phyloP scores from a whole-genome alignment of 2,888 invertebrate genomes.

The Adelphocoris suturalis region DNA sequence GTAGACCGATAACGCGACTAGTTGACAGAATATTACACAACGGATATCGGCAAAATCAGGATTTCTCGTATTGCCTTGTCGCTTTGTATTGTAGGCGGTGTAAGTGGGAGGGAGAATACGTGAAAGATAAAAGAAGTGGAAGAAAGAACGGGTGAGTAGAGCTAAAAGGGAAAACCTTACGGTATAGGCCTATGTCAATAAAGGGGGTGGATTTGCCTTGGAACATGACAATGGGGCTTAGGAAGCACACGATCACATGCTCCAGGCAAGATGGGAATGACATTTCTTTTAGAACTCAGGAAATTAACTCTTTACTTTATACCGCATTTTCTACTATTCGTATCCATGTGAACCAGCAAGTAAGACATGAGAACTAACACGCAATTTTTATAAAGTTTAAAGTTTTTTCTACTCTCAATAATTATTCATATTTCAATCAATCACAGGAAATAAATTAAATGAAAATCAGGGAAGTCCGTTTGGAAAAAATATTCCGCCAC shows the following conservation, averaged over 20 bases:
- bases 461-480: too few species aligned
- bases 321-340: too few species aligned
- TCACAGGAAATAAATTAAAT: too few species aligned
- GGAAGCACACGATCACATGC: not conserved
- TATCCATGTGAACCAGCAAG: too few species aligned
- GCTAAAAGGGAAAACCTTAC: not conserved
- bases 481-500: too few species aligned
- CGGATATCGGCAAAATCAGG: slow-evolving; percentile 9
- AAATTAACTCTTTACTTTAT: not conserved
- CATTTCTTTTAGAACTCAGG: not conserved
- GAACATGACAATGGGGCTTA: slow-evolving; percentile 15
- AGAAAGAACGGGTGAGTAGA: not conserved
- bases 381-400: too few species aligned
- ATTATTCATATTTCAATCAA: too few species aligned
- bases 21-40: not conserved
- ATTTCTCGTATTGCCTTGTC: not conserved
- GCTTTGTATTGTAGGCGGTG: not conserved
- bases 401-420: too few species aligned
- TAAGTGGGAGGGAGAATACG: not conserved
- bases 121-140: not conserved
- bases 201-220: not conserved
- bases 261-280: not conserved
- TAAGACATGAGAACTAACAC: too few species aligned
- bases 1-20: too few species aligned
- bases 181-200: not conserved